Percentiles rank a stretch among this genome's conserved stretches.
These are phyloP conservation scores for Liopterus haemorrhoidalis DNA, from an alignment of 2,888 invertebrate genomes.

Conservation along the genomic window DNA sequence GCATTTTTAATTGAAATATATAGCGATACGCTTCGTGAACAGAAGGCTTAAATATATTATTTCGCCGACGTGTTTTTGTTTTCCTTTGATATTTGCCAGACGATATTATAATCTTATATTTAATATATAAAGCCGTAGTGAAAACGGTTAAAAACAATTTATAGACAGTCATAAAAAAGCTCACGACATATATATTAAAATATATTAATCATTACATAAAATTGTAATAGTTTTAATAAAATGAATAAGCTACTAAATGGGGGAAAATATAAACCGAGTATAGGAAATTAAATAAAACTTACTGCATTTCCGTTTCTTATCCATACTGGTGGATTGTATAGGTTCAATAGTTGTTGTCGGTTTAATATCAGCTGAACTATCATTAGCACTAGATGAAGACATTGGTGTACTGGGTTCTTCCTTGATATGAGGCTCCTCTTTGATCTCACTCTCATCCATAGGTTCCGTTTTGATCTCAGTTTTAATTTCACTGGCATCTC, in stretches of 20 bases:
- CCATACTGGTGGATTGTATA: conserved; percentile 49
- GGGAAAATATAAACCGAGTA: too few relatives aligned
- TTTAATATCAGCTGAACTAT: conserved; percentile 54
- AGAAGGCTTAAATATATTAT: too few relatives aligned
- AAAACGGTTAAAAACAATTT: conserved; percentile 9
- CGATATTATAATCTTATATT: too few relatives aligned
- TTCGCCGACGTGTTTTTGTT: too few relatives aligned
- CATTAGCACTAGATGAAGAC: conserved; percentile 45
- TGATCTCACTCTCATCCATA: conserved; percentile 48
- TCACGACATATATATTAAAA: conserved; percentile 11
- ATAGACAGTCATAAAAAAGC: conserved; percentile 6
- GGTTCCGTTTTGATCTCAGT: conserved; percentile 59
- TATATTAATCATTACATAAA: conserved; percentile 13
- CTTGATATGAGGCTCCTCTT: conserved; percentile 51
- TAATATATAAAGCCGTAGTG: too few relatives aligned
- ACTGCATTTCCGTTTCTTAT: conserved; percentile 65
- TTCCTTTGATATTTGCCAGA: too few relatives aligned
- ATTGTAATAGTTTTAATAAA: conserved; percentile 7
- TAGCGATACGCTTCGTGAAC: too few relatives aligned
- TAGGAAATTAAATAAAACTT: conserved; percentile 40
- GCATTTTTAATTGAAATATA: too few relatives aligned
- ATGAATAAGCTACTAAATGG: background rate
- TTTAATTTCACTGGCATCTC: conserved; percentile 57
- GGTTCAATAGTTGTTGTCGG: conserved; percentile 51
- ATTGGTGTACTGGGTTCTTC: conserved; percentile 56